phyloP scores from a whole-genome alignment of 2,113 vertebrate genomes.

The Xenopus borealis region DNA sequence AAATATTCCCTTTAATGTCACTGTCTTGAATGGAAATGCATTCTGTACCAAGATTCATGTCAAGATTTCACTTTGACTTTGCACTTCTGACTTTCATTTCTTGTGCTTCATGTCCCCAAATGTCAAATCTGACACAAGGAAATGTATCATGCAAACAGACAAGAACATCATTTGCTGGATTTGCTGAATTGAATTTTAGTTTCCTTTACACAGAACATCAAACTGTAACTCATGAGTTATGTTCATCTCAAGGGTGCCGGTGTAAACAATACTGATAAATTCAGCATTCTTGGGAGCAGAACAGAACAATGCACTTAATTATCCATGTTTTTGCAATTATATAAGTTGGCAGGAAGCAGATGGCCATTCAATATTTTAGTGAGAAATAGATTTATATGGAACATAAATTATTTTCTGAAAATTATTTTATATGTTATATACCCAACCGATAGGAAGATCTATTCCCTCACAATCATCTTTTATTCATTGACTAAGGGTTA shows the following conservation, averaged over 20 bases:
- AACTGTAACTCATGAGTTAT: constrained; percentile 25
- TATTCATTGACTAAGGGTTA: constrained; percentile 9
- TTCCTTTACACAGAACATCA: constrained; percentile 24
- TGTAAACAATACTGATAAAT: constrained; percentile 36
- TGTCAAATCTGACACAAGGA: constrained; percentile 1
- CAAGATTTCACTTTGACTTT: constrained; percentile 17
- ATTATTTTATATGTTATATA: constrained; percentile 20
- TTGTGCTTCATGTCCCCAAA: neutral
- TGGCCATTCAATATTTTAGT: constrained; percentile 39
- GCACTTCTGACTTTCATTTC: constrained; percentile 1
- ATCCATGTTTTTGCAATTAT: constrained; percentile 40
- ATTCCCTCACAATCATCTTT: constrained; percentile 27
- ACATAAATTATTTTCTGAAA: constrained; percentile 30
- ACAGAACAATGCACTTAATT: constrained; percentile 42
- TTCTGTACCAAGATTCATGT: neutral
- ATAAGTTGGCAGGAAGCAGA: constrained; percentile 24
- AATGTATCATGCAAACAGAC: constrained; percentile 8
- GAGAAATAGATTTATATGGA: constrained; percentile 31
- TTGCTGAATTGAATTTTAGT: constrained; percentile 30
- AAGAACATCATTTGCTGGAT: constrained; percentile 21
- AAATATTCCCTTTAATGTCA: constrained; percentile 9
- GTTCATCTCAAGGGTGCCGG: constrained; percentile 4
- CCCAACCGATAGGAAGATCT: neutral
- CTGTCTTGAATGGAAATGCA: neutral
- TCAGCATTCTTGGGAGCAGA: constrained; percentile 24